Percentiles rank a stretch among this genome's conserved stretches.
These are phyloP conservation scores for Cryptoblepharus egeriae DNA, from an alignment of 2,797 vertebrate species.

Conservation along the genomic window DNA sequence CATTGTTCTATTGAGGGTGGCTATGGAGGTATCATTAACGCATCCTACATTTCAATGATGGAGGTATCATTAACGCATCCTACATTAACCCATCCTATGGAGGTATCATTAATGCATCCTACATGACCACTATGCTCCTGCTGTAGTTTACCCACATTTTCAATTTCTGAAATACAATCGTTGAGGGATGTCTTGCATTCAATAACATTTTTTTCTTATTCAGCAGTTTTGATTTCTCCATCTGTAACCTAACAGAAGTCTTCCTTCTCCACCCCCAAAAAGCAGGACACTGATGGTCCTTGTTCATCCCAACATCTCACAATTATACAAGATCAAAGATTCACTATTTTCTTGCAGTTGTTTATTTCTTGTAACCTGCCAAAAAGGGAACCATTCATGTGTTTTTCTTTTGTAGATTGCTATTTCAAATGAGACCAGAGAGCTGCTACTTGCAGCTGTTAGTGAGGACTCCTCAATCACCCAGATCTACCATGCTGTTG, in stretches of 20 bases:
- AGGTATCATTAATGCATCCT: too few relatives aligned
- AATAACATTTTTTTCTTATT: background rate
- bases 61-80: too few relatives aligned
- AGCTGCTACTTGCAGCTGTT: constrained; percentile 91
- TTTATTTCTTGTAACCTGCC: background rate
- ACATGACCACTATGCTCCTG: too few relatives aligned
- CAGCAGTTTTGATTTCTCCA: background rate
- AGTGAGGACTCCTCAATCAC: constrained; percentile 92
- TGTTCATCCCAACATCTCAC: background rate
- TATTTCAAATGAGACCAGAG: constrained; percentile 94
- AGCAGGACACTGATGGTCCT: background rate
- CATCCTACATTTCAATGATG: too few relatives aligned
- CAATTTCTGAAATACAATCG: background rate
- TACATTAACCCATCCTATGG: too few relatives aligned
- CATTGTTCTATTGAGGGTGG: too few relatives aligned
- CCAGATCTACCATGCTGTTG: constrained; percentile 93
- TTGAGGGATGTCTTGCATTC: background rate
- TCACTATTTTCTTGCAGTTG: background rate
- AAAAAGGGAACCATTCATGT: background rate
- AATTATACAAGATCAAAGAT: too few relatives aligned
- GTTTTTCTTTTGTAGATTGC: constrained; percentile 81
- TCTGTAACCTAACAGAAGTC: background rate
- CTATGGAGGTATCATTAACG: too few relatives aligned
- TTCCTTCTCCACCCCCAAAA: too few relatives aligned
- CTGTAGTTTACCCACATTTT: too few relatives aligned